Evolutionary conservation across 2,797 vertebrate species (phyloP).

Genomic region (Sardinella longiceps): DNA sequence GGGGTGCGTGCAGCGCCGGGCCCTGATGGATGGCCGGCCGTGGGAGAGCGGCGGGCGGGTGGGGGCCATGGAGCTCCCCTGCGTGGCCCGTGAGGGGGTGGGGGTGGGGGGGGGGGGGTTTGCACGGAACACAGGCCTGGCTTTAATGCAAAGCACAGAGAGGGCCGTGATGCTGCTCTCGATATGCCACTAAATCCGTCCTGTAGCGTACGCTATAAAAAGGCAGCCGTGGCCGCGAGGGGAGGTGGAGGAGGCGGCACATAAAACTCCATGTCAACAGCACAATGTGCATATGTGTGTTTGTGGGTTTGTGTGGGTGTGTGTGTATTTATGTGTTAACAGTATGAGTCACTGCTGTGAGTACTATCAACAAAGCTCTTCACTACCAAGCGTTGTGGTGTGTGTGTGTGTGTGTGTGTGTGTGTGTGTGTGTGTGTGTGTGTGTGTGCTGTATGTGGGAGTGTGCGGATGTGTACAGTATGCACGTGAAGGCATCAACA

Average conservation of each 20-base stretch:
- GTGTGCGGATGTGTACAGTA: background rate
- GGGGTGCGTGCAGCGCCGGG: background rate
- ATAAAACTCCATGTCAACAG: constrained; percentile 58
- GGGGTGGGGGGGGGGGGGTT: background rate
- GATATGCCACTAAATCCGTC: constrained; percentile 70
- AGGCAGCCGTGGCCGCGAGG: constrained; percentile 53
- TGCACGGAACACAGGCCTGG: constrained; percentile 25
- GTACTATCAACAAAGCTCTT: background rate
- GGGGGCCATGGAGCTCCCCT: background rate
- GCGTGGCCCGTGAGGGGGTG: background rate
- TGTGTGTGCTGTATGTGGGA: background rate
- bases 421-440: background rate
- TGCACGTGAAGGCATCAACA: background rate
- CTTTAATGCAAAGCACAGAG: constrained; percentile 73
- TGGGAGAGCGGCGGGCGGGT: background rate
- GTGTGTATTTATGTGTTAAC: background rate
- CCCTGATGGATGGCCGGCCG: background rate
- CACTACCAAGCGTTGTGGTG: background rate
- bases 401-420: background rate
- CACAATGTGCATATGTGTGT: constrained; percentile 39
- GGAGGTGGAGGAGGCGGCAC: constrained; percentile 39
- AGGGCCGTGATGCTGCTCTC: constrained; percentile 47
- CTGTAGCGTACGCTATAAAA: constrained; percentile 61
- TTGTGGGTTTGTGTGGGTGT: background rate
- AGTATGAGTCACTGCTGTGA: background rate